phyloP scores from a whole-genome alignment of 2,113 vertebrate species.

The Hiodon tergisus region DNA sequence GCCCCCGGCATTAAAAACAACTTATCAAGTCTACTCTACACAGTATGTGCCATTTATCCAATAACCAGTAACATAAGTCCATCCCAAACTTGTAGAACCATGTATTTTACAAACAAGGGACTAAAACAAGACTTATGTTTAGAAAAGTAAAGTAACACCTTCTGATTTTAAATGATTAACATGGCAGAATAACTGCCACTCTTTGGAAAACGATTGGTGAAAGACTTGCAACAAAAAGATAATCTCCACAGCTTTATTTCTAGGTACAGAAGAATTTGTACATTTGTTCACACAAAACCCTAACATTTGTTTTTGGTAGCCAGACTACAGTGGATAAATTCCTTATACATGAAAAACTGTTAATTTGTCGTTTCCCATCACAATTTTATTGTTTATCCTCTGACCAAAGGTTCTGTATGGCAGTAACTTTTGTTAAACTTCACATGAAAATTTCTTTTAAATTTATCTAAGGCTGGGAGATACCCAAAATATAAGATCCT shows the following conservation, averaged over 20 bases:
- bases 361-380: constrained; percentile 63
- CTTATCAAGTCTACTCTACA: too few species aligned
- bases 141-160: too few species aligned
- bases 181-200: too few species aligned
- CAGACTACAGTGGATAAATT: constrained; percentile 77
- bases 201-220: too few species aligned
- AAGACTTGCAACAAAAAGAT: constrained; percentile 33
- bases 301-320: constrained; percentile 68
- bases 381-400: constrained; percentile 38
- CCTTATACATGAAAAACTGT: constrained; percentile 65
- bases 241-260: constrained; percentile 55
- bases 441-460: constrained; percentile 61
- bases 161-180: too few species aligned
- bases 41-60: too few species aligned
- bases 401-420: constrained; percentile 3
- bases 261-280: constrained; percentile 43
- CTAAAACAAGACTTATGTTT: too few species aligned
- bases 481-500: constrained; percentile 76
- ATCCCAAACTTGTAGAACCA: too few species aligned
- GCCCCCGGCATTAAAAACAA: too few species aligned
- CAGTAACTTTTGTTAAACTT: constrained; percentile 46
- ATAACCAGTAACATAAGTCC: too few species aligned
- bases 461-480: constrained; percentile 80
- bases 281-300: constrained; percentile 41
- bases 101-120: too few species aligned